Percentiles rank a stretch among this genome's conserved stretches.
Conservation (phyloP, 2,888 invertebrate species). For the Hypolimnas misippus region DNA sequence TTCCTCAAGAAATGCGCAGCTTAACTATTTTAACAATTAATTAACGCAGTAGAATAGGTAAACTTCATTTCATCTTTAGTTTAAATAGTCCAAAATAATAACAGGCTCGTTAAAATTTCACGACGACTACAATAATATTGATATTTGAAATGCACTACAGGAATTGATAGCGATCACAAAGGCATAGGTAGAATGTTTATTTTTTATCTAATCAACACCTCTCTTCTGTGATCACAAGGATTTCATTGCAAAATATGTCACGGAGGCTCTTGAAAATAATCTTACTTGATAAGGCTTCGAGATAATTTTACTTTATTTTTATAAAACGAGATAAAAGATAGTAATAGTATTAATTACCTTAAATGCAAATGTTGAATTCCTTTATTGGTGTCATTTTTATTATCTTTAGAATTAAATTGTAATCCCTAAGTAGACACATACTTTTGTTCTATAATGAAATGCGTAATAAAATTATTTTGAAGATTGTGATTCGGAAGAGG, state of each 20-base stretch:
- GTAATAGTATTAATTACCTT: slow-evolving; percentile 15
- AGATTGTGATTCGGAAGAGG: background rate
- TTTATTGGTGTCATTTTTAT: slow-evolving; percentile 47
- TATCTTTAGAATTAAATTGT: background rate
- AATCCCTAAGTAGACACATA: background rate
- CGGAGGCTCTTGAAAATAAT: slow-evolving; percentile 3
- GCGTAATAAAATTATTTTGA: background rate
- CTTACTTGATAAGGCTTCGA: slow-evolving; percentile 11
- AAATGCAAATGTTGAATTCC: slow-evolving; percentile 79
- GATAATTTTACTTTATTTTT: slow-evolving; percentile 6
- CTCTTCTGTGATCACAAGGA: slow-evolving; percentile 1
- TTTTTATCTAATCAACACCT: slow-evolving; percentile 17
- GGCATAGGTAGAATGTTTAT: slow-evolving; percentile 9
- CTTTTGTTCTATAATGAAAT: background rate
- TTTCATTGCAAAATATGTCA: slow-evolving; percentile 15
- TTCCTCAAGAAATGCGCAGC: too few relatives aligned
- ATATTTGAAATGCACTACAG: slow-evolving; percentile 16
- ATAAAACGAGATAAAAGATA: slow-evolving; percentile 4
- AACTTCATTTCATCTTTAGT: background rate
- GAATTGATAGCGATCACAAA: slow-evolving; percentile 20
- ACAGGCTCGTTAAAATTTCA: too few relatives aligned
- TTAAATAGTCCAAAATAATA: too few relatives aligned
- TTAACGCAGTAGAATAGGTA: too few relatives aligned
- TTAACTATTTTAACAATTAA: too few relatives aligned
- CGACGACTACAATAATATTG: background rate